Evolutionary conservation across 2,797 vertebrate genomes (phyloP).

Genomic region (Paguma larvata): DNA sequence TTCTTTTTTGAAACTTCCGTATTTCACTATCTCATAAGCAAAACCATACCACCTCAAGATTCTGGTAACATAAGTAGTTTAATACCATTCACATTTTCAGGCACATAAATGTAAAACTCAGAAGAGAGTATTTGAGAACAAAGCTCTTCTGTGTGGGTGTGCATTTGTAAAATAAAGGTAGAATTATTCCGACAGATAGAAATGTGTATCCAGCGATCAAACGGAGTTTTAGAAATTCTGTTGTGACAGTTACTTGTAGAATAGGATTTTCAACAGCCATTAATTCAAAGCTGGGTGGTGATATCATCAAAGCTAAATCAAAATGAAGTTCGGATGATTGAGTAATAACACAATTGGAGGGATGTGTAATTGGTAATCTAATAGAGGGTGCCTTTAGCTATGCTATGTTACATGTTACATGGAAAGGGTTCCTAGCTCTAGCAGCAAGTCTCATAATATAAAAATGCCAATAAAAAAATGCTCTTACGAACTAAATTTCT

Average conservation of each 20-base stretch:
- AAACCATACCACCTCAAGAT: slow-evolving; percentile 63
- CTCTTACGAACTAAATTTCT: slow-evolving; percentile 52
- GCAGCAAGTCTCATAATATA: not conserved
- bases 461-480: slow-evolving; percentile 57
- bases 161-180: slow-evolving; percentile 87
- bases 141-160: slow-evolving; percentile 83
- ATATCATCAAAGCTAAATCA: slow-evolving; percentile 83
- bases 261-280: slow-evolving; percentile 83
- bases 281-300: slow-evolving; percentile 77
- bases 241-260: slow-evolving; percentile 87
- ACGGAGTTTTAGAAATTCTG: slow-evolving; percentile 82
- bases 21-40: slow-evolving; percentile 64
- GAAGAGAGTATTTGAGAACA: slow-evolving; percentile 86
- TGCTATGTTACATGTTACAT: not conserved
- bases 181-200: slow-evolving; percentile 83
- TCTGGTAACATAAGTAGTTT: slow-evolving; percentile 63
- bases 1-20: slow-evolving; percentile 14
- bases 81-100: slow-evolving; percentile 68
- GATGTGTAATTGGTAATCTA: not conserved
- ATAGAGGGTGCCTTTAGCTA: not conserved
- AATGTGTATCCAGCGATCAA: slow-evolving; percentile 84
- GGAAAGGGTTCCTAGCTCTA: not conserved
- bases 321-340: slow-evolving; percentile 75
- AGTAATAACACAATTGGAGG: slow-evolving; percentile 54
- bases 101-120: slow-evolving; percentile 79